A percentile compares a stretch with the other conserved stretches of the same genome.
Conservation (phyloP, 2,888 invertebrate species). For the Hyposoter didymator region DNA sequence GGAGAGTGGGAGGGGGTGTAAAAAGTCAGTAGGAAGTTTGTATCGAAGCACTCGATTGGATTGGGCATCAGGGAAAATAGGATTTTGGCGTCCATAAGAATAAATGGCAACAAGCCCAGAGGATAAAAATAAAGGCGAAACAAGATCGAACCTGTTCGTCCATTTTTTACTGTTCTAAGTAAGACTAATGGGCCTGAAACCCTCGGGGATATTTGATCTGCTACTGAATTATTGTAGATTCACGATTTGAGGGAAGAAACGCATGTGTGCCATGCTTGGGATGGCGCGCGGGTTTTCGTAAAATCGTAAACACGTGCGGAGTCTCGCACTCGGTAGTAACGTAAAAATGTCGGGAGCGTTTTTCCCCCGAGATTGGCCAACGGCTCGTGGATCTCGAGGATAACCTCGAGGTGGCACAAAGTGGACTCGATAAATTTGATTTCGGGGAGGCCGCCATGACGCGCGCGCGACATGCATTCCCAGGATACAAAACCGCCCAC, state of each 20-base stretch:
- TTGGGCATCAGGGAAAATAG: constrained; percentile 52
- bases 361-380: constrained; percentile 42
- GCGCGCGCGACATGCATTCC: constrained; percentile 42
- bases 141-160: constrained; percentile 4
- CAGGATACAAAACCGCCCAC: constrained; percentile 45
- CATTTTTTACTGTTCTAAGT: constrained; percentile 48
- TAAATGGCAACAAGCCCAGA: constrained; percentile 32
- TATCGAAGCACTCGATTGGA: constrained; percentile 57
- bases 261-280: neutral
- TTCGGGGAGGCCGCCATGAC: constrained; percentile 54
- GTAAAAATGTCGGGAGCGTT: constrained; percentile 36
- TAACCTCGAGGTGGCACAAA: constrained; percentile 42
- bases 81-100: constrained; percentile 24
- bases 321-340: constrained; percentile 3
- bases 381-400: constrained; percentile 36
- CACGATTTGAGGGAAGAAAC: constrained; percentile 38
- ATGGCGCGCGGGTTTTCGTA: constrained; percentile 56
- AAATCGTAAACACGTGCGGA: constrained; percentile 49
- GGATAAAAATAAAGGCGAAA: constrained; percentile 29
- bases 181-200: constrained; percentile 58
- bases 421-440: constrained; percentile 62
- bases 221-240: constrained; percentile 61
- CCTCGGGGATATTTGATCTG: constrained; percentile 44
- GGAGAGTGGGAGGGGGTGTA: constrained; percentile 49
- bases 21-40: constrained; percentile 59